Conservation (phyloP, 2,113 vertebrate species). For the Embiotoca jacksoni region DNA sequence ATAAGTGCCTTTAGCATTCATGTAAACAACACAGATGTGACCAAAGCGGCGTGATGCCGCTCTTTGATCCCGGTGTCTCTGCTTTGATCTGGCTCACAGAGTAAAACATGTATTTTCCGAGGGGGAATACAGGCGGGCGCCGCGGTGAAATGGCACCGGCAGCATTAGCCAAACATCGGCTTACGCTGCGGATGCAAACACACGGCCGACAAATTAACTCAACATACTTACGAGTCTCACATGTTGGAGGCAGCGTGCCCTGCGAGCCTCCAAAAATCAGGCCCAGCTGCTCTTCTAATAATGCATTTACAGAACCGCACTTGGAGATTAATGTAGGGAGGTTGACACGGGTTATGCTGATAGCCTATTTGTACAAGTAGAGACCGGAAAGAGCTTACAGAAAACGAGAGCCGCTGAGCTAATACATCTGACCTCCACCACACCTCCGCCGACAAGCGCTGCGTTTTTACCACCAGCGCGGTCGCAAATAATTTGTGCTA, state of each 20-base stretch:
- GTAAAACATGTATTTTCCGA: slow-evolving; percentile 85
- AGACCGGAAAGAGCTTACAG: slow-evolving; percentile 60
- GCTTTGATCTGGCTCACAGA: slow-evolving; percentile 84
- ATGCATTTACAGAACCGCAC: slow-evolving; percentile 67
- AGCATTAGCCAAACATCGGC: slow-evolving; percentile 78
- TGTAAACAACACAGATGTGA: slow-evolving; percentile 88
- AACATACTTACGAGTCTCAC: slow-evolving; percentile 77
- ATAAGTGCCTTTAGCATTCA: slow-evolving; percentile 86
- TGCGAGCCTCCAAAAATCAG: slow-evolving; percentile 60
- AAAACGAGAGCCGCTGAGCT: slow-evolving; percentile 67
- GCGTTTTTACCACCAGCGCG: slow-evolving; percentile 58
- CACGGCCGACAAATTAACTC: slow-evolving; percentile 80
- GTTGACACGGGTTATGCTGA: slow-evolving; percentile 62
- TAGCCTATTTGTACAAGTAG: slow-evolving; percentile 57
- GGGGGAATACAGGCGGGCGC: slow-evolving; percentile 72
- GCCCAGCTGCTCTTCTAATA: slow-evolving; percentile 59
- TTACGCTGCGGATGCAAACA: slow-evolving; percentile 70
- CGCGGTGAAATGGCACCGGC: slow-evolving; percentile 79
- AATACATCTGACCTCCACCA: slow-evolving; percentile 69
- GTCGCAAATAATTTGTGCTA: slow-evolving; percentile 78
- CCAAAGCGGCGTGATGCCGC: slow-evolving; percentile 78
- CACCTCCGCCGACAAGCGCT: slow-evolving; percentile 46
- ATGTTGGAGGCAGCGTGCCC: slow-evolving; percentile 66
- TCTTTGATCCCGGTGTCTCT: slow-evolving; percentile 83
- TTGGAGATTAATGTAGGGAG: slow-evolving; percentile 66